Evolutionary conservation across 2,888 invertebrate species (phyloP), one percentile per base, ranked within the genome.

Genomic region (Schizotus pectinicornis): DNA sequence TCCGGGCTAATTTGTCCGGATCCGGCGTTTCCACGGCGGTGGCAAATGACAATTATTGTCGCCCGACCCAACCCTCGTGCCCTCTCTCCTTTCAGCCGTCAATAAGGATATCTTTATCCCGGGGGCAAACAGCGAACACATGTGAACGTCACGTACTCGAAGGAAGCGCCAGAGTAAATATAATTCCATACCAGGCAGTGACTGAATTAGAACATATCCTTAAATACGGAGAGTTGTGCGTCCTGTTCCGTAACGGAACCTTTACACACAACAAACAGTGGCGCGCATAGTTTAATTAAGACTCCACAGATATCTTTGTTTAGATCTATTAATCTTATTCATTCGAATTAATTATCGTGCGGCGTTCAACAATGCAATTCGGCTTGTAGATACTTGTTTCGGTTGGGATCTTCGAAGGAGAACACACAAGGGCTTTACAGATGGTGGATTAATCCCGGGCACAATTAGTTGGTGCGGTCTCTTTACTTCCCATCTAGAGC

Each of bases 241-340:
- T 53, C 52, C 52, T 36, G 41, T 22, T 22, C 22, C 22, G 22
- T 22, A 22, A 22, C 22, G 22, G 22, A 22, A 22, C 22, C 22
- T 22, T 22, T 22, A 22, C 22, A 22, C 22, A 22, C 22, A 22
- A 22, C 22, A 9, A 48, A 48, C 34, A 38, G 45, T 22, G 22
- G 22, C 22, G 22, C 3, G 22, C 22, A 22, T 22, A 58, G 58
- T 63, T 68, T 68, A 68, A 68, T 68, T 68, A 68, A 68, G 64
- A 64, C 63, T 57, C 56, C 51, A 61, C 60, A 62, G 63, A 64
- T 67, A 66, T 65, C 67, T 67, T 63, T 66, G 64, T 66, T 64
- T 61, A 46, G 63, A 59, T 66, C 65, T 62, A 68, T 68, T 67
- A 66, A 68, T 68, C 68, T 67, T 67, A 65, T 68, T 68, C 64